A percentile compares a stretch with the other conserved stretches of the same genome.
These are phyloP conservation scores for Idaea dimidiata DNA, from an alignment of 2,888 invertebrate genomes.

Conservation along the genomic window DNA sequence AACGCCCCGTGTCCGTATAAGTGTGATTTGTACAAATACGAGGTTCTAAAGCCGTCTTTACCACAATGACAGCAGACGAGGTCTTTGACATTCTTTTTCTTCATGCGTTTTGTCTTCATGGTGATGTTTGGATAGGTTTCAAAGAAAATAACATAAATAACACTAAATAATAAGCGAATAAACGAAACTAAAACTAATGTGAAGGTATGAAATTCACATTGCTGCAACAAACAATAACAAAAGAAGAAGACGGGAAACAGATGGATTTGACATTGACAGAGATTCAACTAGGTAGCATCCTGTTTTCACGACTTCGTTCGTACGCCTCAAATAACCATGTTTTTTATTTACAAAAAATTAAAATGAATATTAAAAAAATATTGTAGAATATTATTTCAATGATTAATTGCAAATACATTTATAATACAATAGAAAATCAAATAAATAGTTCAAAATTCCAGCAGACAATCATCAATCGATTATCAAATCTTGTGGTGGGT, in stretches of 20 bases:
- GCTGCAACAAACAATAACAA: background rate
- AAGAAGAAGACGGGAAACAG: background rate
- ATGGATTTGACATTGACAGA: background rate
- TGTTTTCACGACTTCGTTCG: background rate
- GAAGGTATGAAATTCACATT: background rate
- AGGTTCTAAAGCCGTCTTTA: background rate
- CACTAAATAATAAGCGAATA: background rate
- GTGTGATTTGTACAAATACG: background rate
- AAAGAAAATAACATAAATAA: background rate
- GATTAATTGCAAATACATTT: background rate
- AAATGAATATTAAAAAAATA: too few species aligned
- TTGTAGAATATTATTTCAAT: background rate
- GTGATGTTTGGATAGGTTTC: background rate
- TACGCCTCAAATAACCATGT: background rate
- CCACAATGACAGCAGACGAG: background rate
- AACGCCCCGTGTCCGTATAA: conserved; percentile 51
- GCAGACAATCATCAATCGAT: background rate
- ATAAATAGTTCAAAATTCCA: too few species aligned
- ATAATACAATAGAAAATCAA: background rate
- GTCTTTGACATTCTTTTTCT: background rate
- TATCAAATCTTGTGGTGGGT: too few species aligned
- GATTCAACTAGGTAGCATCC: background rate
- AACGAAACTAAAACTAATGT: background rate
- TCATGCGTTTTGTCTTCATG: background rate
- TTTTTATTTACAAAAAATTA: background rate